phyloP scores from a whole-genome alignment of 2,797 vertebrate genomes.

The Chloroceryle amazona region DNA sequence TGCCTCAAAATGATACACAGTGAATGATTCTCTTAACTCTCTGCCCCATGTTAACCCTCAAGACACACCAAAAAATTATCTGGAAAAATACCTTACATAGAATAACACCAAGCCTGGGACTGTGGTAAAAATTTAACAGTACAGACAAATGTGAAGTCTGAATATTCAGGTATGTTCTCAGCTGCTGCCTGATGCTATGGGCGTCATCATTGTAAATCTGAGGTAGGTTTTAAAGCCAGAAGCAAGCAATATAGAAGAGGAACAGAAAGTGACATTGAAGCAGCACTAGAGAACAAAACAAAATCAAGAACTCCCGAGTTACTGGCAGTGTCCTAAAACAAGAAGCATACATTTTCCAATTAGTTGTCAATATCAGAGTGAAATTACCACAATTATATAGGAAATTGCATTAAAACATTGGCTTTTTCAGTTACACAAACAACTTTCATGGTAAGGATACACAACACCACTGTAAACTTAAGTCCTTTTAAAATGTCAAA shows the following conservation, averaged over 20 bases:
- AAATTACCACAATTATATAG: background rate
- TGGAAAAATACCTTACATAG: background rate
- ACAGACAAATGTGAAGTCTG: background rate
- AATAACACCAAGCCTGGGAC: background rate
- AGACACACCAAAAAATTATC: background rate
- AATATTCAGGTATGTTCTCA: background rate
- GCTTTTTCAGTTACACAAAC: background rate
- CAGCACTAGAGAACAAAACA: background rate
- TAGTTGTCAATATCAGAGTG: background rate
- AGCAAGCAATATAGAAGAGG: background rate
- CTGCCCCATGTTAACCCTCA: background rate
- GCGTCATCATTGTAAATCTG: background rate
- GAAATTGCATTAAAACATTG: background rate
- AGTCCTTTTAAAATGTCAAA: constrained; percentile 1
- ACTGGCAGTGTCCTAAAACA: background rate
- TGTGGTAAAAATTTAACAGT: background rate
- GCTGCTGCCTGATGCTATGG: background rate
- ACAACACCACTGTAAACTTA: background rate
- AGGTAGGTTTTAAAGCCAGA: background rate
- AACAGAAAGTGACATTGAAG: background rate
- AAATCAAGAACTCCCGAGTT: background rate
- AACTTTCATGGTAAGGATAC: background rate
- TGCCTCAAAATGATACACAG: background rate
- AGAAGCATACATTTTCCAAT: background rate
- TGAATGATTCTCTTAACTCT: background rate